phyloP scores from a whole-genome alignment of 2,797 vertebrate species.

The Philypnodon macrostomus region DNA sequence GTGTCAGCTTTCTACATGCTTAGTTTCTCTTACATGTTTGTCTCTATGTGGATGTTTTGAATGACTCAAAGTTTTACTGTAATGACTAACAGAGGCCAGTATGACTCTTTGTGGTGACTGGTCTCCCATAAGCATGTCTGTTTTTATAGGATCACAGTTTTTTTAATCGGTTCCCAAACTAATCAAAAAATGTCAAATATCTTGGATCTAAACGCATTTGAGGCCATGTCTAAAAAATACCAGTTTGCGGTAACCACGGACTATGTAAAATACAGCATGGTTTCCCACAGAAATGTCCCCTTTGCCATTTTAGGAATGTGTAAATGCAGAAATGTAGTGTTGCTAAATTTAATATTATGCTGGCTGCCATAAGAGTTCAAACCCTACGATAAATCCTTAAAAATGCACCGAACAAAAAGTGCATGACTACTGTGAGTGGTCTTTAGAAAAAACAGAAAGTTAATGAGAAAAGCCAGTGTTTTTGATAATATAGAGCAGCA shows the following conservation, averaged over 20 bases:
- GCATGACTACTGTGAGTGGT: constrained; percentile 65
- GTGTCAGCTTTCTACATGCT: constrained; percentile 16
- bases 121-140: constrained; percentile 61
- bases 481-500: constrained; percentile 46
- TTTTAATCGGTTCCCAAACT: constrained; percentile 58
- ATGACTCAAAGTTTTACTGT: constrained; percentile 37
- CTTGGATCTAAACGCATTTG: constrained; percentile 46
- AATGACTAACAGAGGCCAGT: constrained; percentile 38
- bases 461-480: constrained; percentile 46
- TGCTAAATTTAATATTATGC: constrained; percentile 71
- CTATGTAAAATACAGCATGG: constrained; percentile 72
- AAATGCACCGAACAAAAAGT: constrained; percentile 58
- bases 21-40: constrained; percentile 22
- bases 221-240: constrained; percentile 59
- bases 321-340: constrained; percentile 70
- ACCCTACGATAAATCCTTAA: constrained; percentile 61
- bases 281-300: constrained; percentile 73
- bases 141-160: constrained; percentile 52
- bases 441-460: constrained; percentile 57
- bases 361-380: constrained; percentile 58
- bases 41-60: constrained; percentile 37
- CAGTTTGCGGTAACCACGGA: constrained; percentile 65
- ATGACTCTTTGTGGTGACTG: constrained; percentile 55
- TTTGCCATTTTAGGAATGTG: constrained; percentile 74
- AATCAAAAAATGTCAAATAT: constrained; percentile 65